phyloP scores from a whole-genome alignment of 2,888 invertebrate genomes.

The Allolobophora icterica region DNA sequence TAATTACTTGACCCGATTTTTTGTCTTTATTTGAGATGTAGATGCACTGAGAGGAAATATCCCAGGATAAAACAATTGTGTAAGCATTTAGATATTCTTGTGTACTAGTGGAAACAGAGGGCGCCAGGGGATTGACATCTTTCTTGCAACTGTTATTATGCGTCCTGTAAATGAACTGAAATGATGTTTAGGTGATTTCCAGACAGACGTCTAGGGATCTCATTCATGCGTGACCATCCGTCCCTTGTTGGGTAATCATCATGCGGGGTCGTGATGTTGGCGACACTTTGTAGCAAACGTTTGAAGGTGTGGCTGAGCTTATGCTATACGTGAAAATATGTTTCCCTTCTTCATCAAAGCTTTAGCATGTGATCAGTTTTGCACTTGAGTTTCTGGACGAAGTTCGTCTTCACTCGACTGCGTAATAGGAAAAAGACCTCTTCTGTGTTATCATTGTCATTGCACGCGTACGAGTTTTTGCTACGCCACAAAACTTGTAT shows the following conservation, averaged over 20 bases:
- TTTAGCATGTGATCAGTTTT: not conserved
- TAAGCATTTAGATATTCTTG: not conserved
- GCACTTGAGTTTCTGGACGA: not conserved
- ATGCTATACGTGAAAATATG: not conserved
- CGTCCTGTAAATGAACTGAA: not conserved
- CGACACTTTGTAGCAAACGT: not conserved
- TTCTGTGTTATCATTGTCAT: not conserved
- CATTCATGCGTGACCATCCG: not conserved
- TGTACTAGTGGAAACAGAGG: not conserved
- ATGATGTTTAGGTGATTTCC: constrained; percentile 17
- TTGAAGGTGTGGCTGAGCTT: not conserved
- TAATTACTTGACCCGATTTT: not conserved
- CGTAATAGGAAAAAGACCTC: not conserved
- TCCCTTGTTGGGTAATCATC: not conserved
- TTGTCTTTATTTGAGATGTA: not conserved
- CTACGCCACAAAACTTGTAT: not conserved
- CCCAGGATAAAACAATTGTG: not conserved
- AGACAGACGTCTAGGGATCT: not conserved
- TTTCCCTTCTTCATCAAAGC: not conserved
- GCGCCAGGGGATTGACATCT: not conserved
- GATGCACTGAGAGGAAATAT: not conserved
- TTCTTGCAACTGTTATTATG: not conserved
- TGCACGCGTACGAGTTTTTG: not conserved
- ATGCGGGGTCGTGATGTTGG: not conserved
- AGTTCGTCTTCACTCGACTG: not conserved